phyloP scores from a whole-genome alignment of 2,888 invertebrate genomes.

The Agonopterix arenella region DNA sequence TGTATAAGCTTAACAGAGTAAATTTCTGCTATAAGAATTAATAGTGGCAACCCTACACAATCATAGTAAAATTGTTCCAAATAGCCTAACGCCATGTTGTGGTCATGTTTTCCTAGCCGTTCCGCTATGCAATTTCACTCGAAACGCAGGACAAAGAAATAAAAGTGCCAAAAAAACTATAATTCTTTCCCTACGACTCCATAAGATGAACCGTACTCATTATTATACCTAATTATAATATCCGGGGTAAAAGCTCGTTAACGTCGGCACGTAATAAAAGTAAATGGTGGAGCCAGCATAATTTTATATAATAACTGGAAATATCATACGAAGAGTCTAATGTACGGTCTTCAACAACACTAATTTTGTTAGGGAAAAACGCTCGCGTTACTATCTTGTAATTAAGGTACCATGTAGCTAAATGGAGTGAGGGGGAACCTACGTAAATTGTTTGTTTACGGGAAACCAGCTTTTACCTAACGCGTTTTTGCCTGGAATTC shows the following conservation, averaged over 20 bases:
- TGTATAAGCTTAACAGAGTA: no score
- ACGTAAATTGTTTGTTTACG: no score
- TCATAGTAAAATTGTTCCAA: no score
- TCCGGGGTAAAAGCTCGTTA: conserved; percentile 40
- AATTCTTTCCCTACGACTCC: conserved; percentile 10
- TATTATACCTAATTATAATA: conserved; percentile 43
- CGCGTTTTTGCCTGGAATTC: no score
- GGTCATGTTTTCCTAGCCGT: no score
- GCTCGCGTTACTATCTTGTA: not conserved
- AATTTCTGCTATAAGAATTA: no score
- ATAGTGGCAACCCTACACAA: no score
- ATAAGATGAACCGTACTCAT: conserved; percentile 32
- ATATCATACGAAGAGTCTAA: conserved; percentile 7
- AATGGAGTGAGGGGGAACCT: not conserved
- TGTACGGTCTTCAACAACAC: conserved; percentile 2
- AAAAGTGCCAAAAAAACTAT: not conserved
- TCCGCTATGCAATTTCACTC: not conserved
- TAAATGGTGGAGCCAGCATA: conserved; percentile 26
- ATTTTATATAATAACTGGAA: conserved; percentile 13
- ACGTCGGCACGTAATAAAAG: conserved; percentile 45
- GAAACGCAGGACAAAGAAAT: not conserved
- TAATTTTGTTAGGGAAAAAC: conserved; percentile 1
- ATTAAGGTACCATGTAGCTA: not conserved
- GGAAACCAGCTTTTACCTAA: no score
- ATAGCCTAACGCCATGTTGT: no score